Percentiles rank a stretch among this genome's conserved stretches.
These are phyloP conservation scores for Hyposoter dolosus DNA, from an alignment of 2,888 invertebrate genomes.

Conservation along the genomic window DNA sequence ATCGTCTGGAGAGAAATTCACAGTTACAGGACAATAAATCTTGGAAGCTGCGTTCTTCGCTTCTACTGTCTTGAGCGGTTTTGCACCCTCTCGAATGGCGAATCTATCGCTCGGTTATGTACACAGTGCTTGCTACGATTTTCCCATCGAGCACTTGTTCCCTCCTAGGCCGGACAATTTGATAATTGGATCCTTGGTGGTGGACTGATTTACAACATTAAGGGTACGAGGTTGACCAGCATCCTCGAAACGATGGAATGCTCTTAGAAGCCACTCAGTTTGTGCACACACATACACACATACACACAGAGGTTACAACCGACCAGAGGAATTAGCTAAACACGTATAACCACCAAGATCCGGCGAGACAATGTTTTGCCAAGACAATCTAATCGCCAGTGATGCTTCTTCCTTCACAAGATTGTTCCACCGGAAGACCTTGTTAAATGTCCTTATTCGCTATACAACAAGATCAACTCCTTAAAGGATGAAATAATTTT, in stretches of 20 bases:
- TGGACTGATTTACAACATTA: slow-evolving; percentile 80
- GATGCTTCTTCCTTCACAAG: slow-evolving; percentile 32
- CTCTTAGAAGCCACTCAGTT: slow-evolving; percentile 35
- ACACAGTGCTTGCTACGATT: slow-evolving; percentile 34
- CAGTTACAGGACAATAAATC: slow-evolving; percentile 76
- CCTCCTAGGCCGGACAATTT: slow-evolving; percentile 80
- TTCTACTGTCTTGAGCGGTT: slow-evolving; percentile 78
- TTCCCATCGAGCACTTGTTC: slow-evolving; percentile 24
- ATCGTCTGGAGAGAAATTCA: slow-evolving; percentile 25
- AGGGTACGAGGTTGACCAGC: slow-evolving; percentile 80
- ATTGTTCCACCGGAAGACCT: slow-evolving; percentile 29
- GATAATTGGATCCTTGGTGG: slow-evolving; percentile 83
- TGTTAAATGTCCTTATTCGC: slow-evolving; percentile 21
- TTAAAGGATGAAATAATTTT: not conserved
- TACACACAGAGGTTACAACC: not conserved
- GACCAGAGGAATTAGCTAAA: slow-evolving; percentile 76
- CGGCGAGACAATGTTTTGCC: slow-evolving; percentile 78
- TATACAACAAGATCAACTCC: not conserved
- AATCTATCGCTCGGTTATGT: slow-evolving; percentile 77
- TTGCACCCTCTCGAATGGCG: slow-evolving; percentile 71
- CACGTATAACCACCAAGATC: slow-evolving; percentile 44
- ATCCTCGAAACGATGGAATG: slow-evolving; percentile 52
- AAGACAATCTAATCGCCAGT: slow-evolving; percentile 54
- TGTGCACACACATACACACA: slow-evolving; percentile 8
- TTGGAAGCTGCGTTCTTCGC: slow-evolving; percentile 72